Conservation (phyloP, 2,797 vertebrate genomes). For the Lagorchestes hirsutus region DNA sequence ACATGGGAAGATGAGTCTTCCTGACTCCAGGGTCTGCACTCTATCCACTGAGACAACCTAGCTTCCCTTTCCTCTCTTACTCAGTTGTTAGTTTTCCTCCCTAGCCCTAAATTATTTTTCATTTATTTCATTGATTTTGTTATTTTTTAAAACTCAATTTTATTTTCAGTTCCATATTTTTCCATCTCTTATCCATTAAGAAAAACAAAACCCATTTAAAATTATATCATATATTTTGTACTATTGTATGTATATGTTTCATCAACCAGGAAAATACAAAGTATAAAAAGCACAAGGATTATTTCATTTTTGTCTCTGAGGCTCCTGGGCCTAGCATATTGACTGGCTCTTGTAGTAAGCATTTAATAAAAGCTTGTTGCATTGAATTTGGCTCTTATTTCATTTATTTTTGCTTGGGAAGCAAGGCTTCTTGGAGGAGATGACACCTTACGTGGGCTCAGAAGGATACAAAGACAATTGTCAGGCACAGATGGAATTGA, state of each 20-base stretch:
- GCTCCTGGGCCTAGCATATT: neutral
- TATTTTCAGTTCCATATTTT: neutral
- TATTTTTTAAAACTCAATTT: neutral
- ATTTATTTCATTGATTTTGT: neutral
- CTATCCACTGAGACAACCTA: neutral
- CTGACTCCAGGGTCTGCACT: neutral
- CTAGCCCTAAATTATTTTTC: neutral
- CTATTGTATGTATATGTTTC: neutral
- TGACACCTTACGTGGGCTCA: neutral
- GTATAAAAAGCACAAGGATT: neutral
- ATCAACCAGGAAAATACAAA: neutral
- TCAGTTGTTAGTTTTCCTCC: neutral
- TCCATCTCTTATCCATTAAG: neutral
- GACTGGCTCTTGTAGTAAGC: neutral
- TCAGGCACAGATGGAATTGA: neutral
- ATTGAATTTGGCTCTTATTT: neutral
- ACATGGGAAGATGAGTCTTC: neutral
- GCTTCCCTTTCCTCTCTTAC: neutral
- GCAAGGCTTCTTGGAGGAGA: neutral
- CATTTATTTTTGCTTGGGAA: neutral
- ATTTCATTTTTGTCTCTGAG: neutral
- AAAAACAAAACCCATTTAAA: neutral
- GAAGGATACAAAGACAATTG: neutral
- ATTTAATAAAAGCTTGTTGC: neutral
- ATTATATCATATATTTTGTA: neutral